Percentiles rank a stretch among this genome's conserved stretches.
These are phyloP conservation scores for Todiramphus chloris DNA, from an alignment of 2,113 vertebrate species.

Conservation along the genomic window DNA sequence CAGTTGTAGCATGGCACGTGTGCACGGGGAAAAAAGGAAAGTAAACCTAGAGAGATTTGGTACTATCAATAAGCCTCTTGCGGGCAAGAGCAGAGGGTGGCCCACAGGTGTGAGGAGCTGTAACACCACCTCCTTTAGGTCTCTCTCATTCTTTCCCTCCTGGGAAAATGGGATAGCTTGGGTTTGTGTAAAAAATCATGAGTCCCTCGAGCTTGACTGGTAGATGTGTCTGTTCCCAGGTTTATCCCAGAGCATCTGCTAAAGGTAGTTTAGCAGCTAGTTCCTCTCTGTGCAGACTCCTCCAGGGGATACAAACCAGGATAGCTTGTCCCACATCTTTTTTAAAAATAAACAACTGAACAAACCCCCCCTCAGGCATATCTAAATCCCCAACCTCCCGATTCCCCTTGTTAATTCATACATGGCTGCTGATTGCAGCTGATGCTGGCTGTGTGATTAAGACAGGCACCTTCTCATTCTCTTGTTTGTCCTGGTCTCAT, in stretches of 20 bases:
- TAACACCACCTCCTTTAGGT: neutral
- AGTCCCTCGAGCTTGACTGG: neutral
- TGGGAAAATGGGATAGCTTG: neutral
- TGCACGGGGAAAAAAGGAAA: neutral
- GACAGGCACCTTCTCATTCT: neutral
- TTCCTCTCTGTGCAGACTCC: neutral
- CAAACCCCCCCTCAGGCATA: neutral
- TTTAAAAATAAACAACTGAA: neutral
- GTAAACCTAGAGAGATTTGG: neutral
- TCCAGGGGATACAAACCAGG: neutral
- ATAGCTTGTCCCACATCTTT: neutral
- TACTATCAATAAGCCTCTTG: neutral
- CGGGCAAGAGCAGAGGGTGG: neutral
- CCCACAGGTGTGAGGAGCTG: neutral
- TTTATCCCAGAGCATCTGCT: neutral
- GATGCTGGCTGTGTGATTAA: neutral
- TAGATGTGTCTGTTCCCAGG: neutral
- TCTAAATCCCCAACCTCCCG: neutral
- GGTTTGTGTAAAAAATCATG: neutral
- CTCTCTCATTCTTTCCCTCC: neutral
- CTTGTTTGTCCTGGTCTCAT: neutral
- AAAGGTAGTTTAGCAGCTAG: neutral
- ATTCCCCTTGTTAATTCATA: neutral
- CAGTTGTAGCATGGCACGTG: accelerated
- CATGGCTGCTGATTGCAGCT: neutral